phyloP scores from a whole-genome alignment of 2,888 invertebrate species.

The Tipula unca region DNA sequence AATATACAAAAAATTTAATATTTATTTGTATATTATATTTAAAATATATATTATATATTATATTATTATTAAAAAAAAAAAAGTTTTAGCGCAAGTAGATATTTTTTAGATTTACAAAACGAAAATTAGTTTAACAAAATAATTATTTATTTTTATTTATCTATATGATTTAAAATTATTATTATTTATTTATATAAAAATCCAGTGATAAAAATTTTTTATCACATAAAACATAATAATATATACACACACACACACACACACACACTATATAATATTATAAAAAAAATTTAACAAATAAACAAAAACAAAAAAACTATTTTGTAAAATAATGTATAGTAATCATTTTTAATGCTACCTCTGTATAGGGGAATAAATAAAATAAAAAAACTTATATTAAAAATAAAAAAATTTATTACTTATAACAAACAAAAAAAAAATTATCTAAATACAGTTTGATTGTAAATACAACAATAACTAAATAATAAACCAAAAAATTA shows the following conservation, averaged over 20 bases:
- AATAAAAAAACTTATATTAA: conserved; percentile 18
- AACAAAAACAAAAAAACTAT: conserved; percentile 1
- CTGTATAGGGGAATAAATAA: conserved; percentile 19
- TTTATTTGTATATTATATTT: conserved; percentile 3
- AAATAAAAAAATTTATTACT: not conserved
- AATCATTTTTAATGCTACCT: conserved; percentile 22
- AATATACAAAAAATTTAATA: conserved; percentile 2
- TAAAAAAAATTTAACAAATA: not conserved
- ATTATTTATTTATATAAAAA: not conserved
- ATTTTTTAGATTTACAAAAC: conserved; percentile 8
- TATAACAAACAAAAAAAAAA: not conserved
- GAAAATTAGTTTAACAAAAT: conserved; percentile 4
- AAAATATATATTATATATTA: not conserved
- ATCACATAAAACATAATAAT: not conserved
- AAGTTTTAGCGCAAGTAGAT: conserved; percentile 1
- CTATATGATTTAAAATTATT: not conserved
- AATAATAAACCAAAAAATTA: conserved; percentile 17
- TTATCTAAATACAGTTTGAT: conserved; percentile 9
- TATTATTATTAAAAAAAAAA: not conserved
- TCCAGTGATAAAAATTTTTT: not conserved
- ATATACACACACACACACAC: too few relatives aligned
- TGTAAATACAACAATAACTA: conserved; percentile 17
- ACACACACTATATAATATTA: not conserved
- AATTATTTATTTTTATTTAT: not conserved
- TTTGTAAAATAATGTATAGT: conserved; percentile 19